A percentile compares a stretch with the other conserved stretches of the same genome.
Evolutionary conservation across 2,888 invertebrate genomes (phyloP).

Genomic region (Mythimna loreyi): DNA sequence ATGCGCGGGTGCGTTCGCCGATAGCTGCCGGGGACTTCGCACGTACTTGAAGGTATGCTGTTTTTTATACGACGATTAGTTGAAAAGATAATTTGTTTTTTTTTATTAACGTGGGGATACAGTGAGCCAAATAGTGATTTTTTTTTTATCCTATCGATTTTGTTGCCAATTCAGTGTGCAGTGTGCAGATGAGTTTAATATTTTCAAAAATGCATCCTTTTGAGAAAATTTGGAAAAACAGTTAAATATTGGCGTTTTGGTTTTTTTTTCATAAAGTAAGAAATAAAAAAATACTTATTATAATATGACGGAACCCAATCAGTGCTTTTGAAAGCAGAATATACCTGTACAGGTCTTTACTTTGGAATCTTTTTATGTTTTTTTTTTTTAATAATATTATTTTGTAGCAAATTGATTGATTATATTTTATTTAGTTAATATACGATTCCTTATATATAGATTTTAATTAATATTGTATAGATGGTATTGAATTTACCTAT

Average conservation of each 20-base stretch:
- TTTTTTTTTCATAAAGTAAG: no score
- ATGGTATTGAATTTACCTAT: no score
- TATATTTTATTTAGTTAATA: background rate
- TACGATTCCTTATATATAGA: no score
- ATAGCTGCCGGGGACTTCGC: conserved; percentile 60
- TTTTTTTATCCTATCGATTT: no score
- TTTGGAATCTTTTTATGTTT: no score
- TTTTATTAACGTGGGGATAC: conserved; percentile 10
- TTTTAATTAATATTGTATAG: no score
- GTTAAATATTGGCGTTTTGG: background rate
- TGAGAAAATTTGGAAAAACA: background rate
- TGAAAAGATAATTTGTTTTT: background rate
- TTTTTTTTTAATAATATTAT: no score
- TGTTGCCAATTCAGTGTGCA: background rate
- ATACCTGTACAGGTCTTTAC: no score
- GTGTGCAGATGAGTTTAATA: background rate
- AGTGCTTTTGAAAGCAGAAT: no score
- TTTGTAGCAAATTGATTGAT: no score
- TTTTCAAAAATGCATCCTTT: background rate
- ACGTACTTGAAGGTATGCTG: conserved; percentile 59
- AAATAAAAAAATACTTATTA: background rate
- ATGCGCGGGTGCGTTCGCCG: conserved; percentile 65
- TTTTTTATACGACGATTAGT: conserved; percentile 10
- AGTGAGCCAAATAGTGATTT: background rate
- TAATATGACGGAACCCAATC: background rate